Base-by-base conservation (phyloP, 2,888 invertebrate species). In the Philaethria dido region DNA sequence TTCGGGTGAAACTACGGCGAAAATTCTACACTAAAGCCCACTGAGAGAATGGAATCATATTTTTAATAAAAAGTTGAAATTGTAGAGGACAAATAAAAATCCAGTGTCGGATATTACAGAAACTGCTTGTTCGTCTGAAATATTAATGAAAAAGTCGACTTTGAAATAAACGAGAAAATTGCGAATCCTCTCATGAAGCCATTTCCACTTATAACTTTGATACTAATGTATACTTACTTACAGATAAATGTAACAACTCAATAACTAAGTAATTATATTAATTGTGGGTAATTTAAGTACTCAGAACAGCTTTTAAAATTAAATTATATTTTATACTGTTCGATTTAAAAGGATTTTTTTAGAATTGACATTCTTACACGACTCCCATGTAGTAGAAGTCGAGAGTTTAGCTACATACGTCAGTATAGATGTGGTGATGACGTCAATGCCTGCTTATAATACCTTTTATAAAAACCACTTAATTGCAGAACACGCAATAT, bases 101-200 rank as follows among this genome's bases (percentile, higher is more conserved):
- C 64, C 57, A 57, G 59, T 60, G 69, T 62, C 62, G 67, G 62
- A 71, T 70, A 70, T 72, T 72, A 69, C 71, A 69, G 64, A 67
- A 44, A 39, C 68, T 50, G 70, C 72, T 80, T 81, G 81, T 78
- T 77, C 75, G 74, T 48, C 78, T 81, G 79, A 83, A 84, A 83
- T 80, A 81, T 83, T 83, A 80, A 84, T 82, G 81, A 82, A 74
- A 70, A 75, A 77, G 61, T 62, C 55, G 62, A 64, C 44, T 64
- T 59, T 57, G 52, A 64, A 64, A 67, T 71, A 39, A 68, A 66
- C 62, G 48, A 54, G 59, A 66, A 69, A 52, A 66, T 59, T 69
- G 25, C 44, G 42, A 54, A 62, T 63, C n/a, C 63, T 54, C 48
- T 33, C 36, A 33, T 66, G 20, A 45, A 66, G n/a, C 36, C 18